These are phyloP conservation scores for Hylomyscus alleni DNA, from an alignment of 2,797 vertebrate genomes.

Conservation along the genomic window DNA sequence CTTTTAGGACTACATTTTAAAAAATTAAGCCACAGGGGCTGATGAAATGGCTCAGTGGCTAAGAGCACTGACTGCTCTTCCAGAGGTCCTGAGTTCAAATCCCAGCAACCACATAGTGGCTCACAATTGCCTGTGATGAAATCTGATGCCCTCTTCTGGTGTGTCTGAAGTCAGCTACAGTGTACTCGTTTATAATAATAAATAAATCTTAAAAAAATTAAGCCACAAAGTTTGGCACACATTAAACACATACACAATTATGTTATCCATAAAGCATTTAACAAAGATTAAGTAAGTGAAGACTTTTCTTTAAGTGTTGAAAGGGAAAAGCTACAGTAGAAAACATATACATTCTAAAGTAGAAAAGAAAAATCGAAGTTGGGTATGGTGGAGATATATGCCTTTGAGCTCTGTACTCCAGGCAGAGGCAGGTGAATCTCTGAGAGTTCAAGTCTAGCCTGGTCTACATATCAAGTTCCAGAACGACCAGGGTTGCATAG, in stretches of 20 bases:
- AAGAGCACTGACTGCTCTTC: too few species aligned
- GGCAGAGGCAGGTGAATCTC: neutral
- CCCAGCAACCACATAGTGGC: too few species aligned
- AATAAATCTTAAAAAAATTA: neutral
- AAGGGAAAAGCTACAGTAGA: neutral
- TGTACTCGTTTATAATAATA: too few species aligned
- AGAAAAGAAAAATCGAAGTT: neutral
- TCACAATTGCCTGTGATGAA: too few species aligned
- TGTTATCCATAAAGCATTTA: neutral
- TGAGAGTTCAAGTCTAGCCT: neutral
- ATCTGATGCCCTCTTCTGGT: too few species aligned
- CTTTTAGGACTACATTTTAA: conserved; percentile 35
- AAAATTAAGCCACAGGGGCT: neutral
- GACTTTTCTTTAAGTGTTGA: neutral
- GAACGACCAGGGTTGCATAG: neutral
- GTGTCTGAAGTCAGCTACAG: too few species aligned
- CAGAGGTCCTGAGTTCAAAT: too few species aligned
- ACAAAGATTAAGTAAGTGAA: neutral
- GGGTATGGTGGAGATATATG: neutral
- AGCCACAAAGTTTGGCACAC: neutral
- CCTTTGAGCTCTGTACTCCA: neutral
- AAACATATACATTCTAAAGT: neutral
- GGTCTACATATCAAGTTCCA: neutral
- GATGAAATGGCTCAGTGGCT: too few species aligned
- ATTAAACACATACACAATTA: neutral